Conservation (phyloP, 2,797 vertebrate genomes). For the Pseudochirops corinnae region DNA sequence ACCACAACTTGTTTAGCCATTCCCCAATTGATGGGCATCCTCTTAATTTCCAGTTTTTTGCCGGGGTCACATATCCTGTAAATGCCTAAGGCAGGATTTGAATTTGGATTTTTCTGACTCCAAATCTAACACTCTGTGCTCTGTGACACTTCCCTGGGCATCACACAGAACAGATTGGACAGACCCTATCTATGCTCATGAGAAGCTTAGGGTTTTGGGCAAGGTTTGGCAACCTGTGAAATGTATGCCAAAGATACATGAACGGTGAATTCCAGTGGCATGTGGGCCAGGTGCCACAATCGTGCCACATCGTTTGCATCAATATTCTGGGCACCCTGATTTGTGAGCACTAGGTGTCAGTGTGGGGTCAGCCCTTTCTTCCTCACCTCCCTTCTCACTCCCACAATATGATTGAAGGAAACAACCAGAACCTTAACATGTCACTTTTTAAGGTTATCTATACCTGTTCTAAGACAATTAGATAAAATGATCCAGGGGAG, state of each 20-base stretch:
- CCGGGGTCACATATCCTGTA: neutral
- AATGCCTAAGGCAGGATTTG: neutral
- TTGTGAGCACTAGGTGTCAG: neutral
- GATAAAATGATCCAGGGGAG: neutral
- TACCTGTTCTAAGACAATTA: conserved; percentile 18
- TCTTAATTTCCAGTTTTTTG: too few species aligned
- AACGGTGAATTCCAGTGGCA: neutral
- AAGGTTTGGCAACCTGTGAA: neutral
- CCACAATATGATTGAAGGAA: neutral
- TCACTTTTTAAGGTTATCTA: conserved; percentile 3
- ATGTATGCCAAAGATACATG: neutral
- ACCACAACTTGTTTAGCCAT: too few species aligned
- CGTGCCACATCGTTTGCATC: neutral
- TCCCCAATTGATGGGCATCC: too few species aligned
- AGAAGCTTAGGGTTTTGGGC: neutral
- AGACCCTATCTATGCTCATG: neutral
- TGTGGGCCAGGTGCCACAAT: accelerated
- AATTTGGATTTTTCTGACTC: neutral
- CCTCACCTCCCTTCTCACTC: neutral
- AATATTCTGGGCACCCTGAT: neutral
- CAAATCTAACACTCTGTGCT: conserved; percentile 18
- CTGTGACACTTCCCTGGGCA: neutral
- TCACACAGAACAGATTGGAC: neutral
- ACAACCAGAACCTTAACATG: neutral
- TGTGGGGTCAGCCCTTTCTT: neutral